Evolutionary conservation across 2,113 vertebrate species (phyloP), one percentile per base, ranked within the genome.

Genomic region (Poeciliopsis turrubarensis): DNA sequence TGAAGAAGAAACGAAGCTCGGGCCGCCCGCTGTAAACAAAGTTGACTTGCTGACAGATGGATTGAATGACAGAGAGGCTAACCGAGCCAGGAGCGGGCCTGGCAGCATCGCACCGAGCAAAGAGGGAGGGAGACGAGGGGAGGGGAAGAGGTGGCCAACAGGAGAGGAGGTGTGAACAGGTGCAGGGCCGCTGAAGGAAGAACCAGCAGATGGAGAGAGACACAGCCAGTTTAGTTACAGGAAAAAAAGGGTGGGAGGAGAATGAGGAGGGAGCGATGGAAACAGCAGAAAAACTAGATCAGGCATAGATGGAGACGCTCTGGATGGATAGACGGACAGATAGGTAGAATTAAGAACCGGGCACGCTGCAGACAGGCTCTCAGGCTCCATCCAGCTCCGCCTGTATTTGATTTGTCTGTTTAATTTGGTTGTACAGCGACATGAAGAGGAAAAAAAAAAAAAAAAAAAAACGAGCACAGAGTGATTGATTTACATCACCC

Each of bases 111-210:
- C 75, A 76, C 75, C 54, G 78, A 84, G 85, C 69, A 63, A 82
- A 73, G 81, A 84, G 77, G 63, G 87, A 71, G 87, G 9, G 87
- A 65, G 87, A 3, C 74, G 51, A 79, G 75, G 94, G 77, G 72
- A 15, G 77, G 39, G 63, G 12, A 78, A 41, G 83, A 96, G 96
- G 96, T 96, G 96, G 97, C 97, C 97, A 99, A 99, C 98, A 99
- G 97, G 97, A 99, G 98, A 99, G 97, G 98, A 99, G 98, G 98
- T 99, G 98, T 98, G 98, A 99, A 99, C 98, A 99, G 98, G 97
- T 99, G 98, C 97, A 95, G 96, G 97, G 96, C 96, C 97, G 97
- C 97, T 98, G 98, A 98, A 97, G 98, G 97, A 98, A 98, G 97
- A 96, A 96, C 96, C 97, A 97, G 96, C 98, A 99, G 98, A 99